These are phyloP conservation scores for Stomatorhinus walkeri DNA, from an alignment of 2,797 vertebrate species.

Conservation along the genomic window DNA sequence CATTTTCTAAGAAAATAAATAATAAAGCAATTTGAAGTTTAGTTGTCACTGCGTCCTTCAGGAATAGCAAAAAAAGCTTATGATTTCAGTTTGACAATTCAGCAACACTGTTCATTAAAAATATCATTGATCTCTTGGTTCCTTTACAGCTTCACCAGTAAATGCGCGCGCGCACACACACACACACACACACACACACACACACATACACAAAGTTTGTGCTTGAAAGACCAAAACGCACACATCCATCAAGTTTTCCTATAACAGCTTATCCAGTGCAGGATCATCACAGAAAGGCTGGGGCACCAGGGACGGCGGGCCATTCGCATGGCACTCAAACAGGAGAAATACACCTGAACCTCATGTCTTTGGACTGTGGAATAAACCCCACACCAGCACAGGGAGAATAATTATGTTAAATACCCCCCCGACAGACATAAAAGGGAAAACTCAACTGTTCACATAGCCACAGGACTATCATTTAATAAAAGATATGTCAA, in stretches of 20 bases:
- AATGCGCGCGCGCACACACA: neutral
- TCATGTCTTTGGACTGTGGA: neutral
- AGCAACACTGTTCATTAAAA: neutral
- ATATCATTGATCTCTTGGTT: neutral
- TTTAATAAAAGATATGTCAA: neutral
- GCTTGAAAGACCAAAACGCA: neutral
- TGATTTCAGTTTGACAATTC: neutral
- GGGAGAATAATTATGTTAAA: neutral
- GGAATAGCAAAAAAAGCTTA: neutral
- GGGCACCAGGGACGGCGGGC: neutral
- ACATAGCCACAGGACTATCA: neutral
- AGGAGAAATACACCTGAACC: neutral
- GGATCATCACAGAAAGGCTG: neutral
- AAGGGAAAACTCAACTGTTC: neutral
- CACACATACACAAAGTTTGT: neutral
- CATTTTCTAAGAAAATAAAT: neutral
- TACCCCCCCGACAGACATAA: neutral
- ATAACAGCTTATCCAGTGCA: neutral
- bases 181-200: neutral
- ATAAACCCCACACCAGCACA: neutral
- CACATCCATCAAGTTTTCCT: neutral
- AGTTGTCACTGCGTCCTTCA: neutral
- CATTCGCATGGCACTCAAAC: neutral
- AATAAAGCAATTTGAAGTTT: neutral
- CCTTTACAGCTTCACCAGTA: neutral